phyloP scores from a whole-genome alignment of 2,113 vertebrate species.

The Chionis minor region DNA sequence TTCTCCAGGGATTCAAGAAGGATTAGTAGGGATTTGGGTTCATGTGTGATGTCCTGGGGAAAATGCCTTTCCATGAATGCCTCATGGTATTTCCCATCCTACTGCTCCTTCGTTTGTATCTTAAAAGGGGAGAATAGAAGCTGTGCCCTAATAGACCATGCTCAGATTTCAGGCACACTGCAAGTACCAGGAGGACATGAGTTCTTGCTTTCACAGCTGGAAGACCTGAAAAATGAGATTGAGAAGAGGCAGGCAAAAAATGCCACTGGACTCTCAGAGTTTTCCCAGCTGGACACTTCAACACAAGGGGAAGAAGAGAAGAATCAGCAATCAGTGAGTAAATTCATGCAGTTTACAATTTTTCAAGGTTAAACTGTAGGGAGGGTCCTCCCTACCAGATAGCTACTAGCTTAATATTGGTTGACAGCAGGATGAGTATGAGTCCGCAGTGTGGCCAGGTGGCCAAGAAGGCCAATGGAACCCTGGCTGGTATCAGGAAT shows the following conservation, averaged over 20 bases:
- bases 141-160: accelerated
- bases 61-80: not conserved
- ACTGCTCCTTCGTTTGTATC: accelerated
- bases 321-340: not conserved
- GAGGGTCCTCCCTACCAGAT: not conserved
- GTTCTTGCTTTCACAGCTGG: not conserved
- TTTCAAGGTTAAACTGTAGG: not conserved
- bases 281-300: not conserved
- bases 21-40: not conserved
- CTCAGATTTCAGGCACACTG: not conserved
- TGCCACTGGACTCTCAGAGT: accelerated
- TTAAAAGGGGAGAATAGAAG: not conserved
- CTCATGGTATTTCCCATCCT: too few relatives aligned
- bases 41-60: not conserved
- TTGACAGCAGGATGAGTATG: not conserved
- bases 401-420: not conserved
- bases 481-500: not conserved
- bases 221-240: not conserved
- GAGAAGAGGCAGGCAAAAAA: not conserved
- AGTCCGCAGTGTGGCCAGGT: not conserved
- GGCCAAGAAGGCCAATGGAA: not conserved
- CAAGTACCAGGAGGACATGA: not conserved
- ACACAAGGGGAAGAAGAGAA: not conserved
- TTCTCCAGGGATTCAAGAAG: not conserved
- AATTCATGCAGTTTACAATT: not conserved